Percentiles rank a stretch among this genome's conserved stretches.
These are phyloP conservation scores for Musca vetustissima DNA, from an alignment of 1,140 invertebrate species.

Conservation along the genomic window DNA sequence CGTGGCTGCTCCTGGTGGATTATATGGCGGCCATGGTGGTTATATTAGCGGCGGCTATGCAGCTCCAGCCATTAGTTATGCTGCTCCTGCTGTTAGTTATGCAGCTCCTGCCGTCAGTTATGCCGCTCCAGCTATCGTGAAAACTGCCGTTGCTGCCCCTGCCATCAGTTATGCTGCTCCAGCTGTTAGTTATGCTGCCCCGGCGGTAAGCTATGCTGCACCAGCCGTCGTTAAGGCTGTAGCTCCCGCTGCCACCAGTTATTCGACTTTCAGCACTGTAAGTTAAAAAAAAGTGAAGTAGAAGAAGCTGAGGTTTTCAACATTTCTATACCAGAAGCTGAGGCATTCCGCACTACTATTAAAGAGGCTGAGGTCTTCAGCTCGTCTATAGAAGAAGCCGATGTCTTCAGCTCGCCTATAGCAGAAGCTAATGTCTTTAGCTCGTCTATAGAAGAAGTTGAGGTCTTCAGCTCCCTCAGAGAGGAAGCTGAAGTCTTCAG, in stretches of 20 bases:
- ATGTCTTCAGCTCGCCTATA: too few species aligned
- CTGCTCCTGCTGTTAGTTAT: slow-evolving; percentile 34
- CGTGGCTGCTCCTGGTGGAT: slow-evolving; percentile 38
- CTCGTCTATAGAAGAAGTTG: too few species aligned
- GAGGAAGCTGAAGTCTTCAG: too few species aligned
- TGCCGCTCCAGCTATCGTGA: slow-evolving; percentile 37
- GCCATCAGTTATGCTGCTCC: slow-evolving; percentile 39
- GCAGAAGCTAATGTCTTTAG: too few species aligned
- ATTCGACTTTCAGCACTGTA: slow-evolving; percentile 47
- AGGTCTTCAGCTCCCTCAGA: too few species aligned
- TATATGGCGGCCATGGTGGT: slow-evolving; percentile 24
- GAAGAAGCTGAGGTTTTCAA: too few species aligned
- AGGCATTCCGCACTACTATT: too few species aligned
- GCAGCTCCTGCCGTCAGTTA: slow-evolving; percentile 40
- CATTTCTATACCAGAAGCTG: too few species aligned
- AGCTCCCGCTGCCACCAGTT: slow-evolving; percentile 39
- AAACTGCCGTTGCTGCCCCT: slow-evolving; percentile 34
- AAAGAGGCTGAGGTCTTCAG: too few species aligned
- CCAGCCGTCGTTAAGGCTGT: slow-evolving; percentile 31
- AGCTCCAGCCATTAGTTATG: slow-evolving; percentile 33
- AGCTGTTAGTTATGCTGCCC: slow-evolving; percentile 35
- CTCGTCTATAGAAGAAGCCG: too few species aligned
- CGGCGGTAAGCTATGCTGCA: slow-evolving; percentile 38
- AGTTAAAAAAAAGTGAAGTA: slow-evolving; percentile 12
- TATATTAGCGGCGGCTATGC: slow-evolving; percentile 2